A percentile compares a stretch with the other conserved stretches of the same genome.
phyloP scores from a whole-genome alignment of 1,140 invertebrate genomes.

The Eumeta japonica region DNA sequence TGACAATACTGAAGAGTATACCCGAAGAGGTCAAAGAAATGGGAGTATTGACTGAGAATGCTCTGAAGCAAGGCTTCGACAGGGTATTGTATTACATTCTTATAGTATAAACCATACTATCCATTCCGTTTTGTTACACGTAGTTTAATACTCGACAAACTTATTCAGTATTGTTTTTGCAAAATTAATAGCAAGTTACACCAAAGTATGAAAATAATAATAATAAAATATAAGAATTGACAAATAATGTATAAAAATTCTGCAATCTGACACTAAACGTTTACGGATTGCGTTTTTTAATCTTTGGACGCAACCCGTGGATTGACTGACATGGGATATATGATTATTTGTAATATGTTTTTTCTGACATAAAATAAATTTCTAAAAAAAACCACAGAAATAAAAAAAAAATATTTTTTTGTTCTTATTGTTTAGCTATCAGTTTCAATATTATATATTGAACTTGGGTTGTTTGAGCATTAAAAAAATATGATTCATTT shows the following conservation, averaged over 20 bases:
- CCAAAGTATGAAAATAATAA: background rate
- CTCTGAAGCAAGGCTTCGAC: constrained; percentile 4
- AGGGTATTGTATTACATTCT: background rate
- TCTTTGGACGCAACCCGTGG: background rate
- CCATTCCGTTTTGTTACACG: background rate
- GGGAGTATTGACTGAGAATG: constrained; percentile 75
- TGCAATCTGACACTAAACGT: too few relatives aligned
- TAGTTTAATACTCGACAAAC: background rate
- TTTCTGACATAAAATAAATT: background rate
- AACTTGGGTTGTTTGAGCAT: constrained; percentile 2
- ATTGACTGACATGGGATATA: background rate
- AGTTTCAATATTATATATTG: background rate
- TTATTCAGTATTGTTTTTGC: background rate
- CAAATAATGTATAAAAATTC: too few relatives aligned
- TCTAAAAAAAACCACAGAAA: background rate
- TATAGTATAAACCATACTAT: background rate
- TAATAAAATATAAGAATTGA: too few relatives aligned
- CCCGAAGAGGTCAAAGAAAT: constrained; percentile 72
- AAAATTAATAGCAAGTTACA: background rate
- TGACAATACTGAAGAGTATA: constrained; percentile 71
- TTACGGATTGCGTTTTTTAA: background rate
- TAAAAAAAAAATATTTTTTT: too few relatives aligned
- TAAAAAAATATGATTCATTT: constrained; percentile 14
- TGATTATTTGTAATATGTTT: background rate
- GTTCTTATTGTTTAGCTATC: background rate